Evolutionary conservation across 1,140 invertebrate species (phyloP).

Genomic region (Caenorhabditis inopinata): DNA sequence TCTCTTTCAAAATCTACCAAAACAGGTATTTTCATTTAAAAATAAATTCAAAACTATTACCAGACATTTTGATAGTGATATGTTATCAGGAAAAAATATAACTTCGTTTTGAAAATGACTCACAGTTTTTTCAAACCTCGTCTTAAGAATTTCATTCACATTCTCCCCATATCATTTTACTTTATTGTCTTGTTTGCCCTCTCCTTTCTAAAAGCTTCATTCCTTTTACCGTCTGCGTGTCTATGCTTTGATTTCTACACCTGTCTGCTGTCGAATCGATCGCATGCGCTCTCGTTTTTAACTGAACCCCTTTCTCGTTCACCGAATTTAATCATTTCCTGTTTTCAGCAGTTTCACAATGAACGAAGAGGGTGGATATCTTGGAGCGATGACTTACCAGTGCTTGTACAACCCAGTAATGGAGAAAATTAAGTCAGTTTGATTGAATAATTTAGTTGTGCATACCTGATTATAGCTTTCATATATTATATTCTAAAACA

Average conservation of each 20-base stretch:
- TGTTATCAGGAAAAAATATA: no score
- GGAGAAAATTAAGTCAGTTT: slow-evolving; percentile 45
- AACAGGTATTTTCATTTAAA: no score
- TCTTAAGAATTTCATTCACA: no score
- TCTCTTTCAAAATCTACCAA: no score
- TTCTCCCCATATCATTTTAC: no score
- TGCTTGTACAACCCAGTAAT: slow-evolving; percentile 55
- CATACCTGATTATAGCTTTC: no score
- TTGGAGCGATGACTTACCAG: slow-evolving; percentile 62
- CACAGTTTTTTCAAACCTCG: no score
- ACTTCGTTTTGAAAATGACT: no score
- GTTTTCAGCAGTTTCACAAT: slow-evolving; percentile 34
- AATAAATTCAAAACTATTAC: no score
- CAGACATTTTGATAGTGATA: no score
- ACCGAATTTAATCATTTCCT: not conserved
- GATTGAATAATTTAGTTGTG: no score
- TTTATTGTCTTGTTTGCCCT: not conserved
- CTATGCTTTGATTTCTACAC: not conserved
- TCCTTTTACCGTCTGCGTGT: not conserved
- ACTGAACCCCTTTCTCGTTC: not conserved
- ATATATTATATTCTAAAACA: no score
- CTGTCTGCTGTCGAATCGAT: slow-evolving; percentile 11
- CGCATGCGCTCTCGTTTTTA: not conserved
- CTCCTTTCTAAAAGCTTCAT: not conserved
- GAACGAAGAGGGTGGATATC: slow-evolving; percentile 58